phyloP scores from a whole-genome alignment of 2,113 vertebrate species.

The Ploceus nigricollis region DNA sequence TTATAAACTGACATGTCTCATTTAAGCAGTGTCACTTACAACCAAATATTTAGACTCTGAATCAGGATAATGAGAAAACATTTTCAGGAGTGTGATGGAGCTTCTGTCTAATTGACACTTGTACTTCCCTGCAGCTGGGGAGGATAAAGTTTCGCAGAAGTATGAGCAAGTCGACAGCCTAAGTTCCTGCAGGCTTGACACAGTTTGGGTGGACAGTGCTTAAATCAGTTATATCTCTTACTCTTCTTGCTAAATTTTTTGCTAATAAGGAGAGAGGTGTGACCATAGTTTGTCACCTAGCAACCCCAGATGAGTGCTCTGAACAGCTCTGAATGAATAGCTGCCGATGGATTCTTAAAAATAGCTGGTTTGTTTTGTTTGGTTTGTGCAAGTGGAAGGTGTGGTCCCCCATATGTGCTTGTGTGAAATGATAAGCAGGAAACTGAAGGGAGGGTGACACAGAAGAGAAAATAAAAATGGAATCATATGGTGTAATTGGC shows the following conservation, averaged over 20 bases:
- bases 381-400: slow-evolving; percentile 36
- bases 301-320: background rate
- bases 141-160: slow-evolving; percentile 4
- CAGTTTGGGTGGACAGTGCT: background rate
- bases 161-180: background rate
- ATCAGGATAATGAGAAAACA: slow-evolving; percentile 52
- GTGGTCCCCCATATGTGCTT: slow-evolving; percentile 11
- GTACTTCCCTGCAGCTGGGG: background rate
- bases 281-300: background rate
- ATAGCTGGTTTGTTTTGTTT: slow-evolving; percentile 3
- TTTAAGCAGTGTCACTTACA: slow-evolving; percentile 31
- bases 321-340: slow-evolving; percentile 14
- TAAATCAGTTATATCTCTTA: background rate
- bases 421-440: slow-evolving; percentile 27
- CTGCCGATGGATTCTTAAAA: background rate
- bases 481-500: slow-evolving; percentile 22
- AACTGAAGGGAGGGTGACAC: background rate
- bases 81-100: slow-evolving; percentile 18
- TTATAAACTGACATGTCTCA: slow-evolving; percentile 46
- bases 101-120: slow-evolving; percentile 30
- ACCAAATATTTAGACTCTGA: slow-evolving; percentile 58
- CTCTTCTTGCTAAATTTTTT: background rate
- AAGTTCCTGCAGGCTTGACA: background rate
- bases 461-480: slow-evolving; percentile 36
- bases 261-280: background rate